Evolutionary conservation across 1,140 invertebrate species (phyloP).

Genomic region (Pseudoatta argentina): DNA sequence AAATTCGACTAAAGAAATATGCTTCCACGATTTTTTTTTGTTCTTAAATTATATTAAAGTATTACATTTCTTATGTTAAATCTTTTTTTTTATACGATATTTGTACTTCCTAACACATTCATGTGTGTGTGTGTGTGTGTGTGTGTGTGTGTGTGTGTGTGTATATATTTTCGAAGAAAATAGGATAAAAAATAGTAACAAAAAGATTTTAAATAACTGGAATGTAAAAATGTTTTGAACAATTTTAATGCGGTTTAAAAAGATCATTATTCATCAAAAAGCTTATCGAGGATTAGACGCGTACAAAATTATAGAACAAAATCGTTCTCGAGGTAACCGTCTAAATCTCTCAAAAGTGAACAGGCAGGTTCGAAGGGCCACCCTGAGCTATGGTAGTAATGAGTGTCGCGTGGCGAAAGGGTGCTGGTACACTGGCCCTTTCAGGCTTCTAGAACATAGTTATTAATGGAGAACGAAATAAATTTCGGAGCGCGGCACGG

Average conservation of each 20-base stretch:
- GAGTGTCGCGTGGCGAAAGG: constrained; percentile 71
- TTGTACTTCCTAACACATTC: too few species aligned
- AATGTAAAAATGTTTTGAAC: neutral
- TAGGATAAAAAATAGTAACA: neutral
- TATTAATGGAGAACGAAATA: constrained; percentile 76
- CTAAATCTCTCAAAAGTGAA: constrained; percentile 10
- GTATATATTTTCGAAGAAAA: neutral
- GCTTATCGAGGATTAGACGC: neutral
- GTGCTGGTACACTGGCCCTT: constrained; percentile 43
- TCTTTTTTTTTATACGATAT: too few species aligned
- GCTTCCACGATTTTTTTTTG: too few species aligned
- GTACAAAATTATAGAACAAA: neutral
- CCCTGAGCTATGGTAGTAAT: constrained; percentile 63
- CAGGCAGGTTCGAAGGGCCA: neutral
- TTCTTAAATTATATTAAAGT: too few species aligned
- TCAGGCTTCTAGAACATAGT: constrained; percentile 45
- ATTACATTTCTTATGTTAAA: too few species aligned
- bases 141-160: too few species aligned
- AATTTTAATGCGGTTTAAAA: neutral
- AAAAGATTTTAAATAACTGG: neutral
- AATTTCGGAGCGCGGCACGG: constrained; percentile 69
- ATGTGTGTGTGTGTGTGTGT: too few species aligned
- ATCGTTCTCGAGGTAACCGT: neutral
- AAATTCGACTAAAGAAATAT: too few species aligned
- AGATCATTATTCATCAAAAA: neutral